Conservation (phyloP, 2,888 invertebrate genomes). For the Ophion ventricosus region DNA sequence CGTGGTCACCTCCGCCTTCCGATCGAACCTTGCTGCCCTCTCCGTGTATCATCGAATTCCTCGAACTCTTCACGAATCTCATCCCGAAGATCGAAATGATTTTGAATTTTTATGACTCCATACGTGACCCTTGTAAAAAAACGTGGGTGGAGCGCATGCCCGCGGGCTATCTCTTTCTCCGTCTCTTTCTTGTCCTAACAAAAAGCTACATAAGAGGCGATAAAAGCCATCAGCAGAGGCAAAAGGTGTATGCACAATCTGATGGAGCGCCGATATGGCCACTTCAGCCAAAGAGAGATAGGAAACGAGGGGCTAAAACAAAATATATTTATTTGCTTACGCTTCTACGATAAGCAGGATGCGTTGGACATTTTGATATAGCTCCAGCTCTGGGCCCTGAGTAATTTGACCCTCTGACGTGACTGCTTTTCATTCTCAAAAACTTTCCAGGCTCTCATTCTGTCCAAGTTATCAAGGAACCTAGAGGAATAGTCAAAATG, state of each 20-base stretch:
- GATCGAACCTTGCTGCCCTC: slow-evolving; percentile 64
- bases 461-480: not conserved
- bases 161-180: not conserved
- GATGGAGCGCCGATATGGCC: slow-evolving; percentile 50
- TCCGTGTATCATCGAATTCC: slow-evolving; percentile 70
- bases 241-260: slow-evolving; percentile 44
- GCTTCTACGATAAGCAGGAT: slow-evolving; percentile 42
- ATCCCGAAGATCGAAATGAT: slow-evolving; percentile 67
- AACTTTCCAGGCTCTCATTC: not conserved
- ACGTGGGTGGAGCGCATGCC: not conserved
- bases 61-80: slow-evolving; percentile 66
- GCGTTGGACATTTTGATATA: slow-evolving; percentile 46
- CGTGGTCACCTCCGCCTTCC: slow-evolving; percentile 18
- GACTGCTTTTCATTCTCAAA: not conserved
- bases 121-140: slow-evolving; percentile 52
- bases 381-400: not conserved
- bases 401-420: not conserved
- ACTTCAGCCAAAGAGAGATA: slow-evolving; percentile 11
- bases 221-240: slow-evolving; percentile 56
- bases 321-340: slow-evolving; percentile 43
- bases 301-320: slow-evolving; percentile 31
- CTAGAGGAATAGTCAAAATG: not conserved
- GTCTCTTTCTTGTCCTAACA: slow-evolving; percentile 5
- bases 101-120: slow-evolving; percentile 62
- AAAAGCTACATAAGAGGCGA: slow-evolving; percentile 52